These are phyloP conservation scores for Epiblema foenella DNA, from an alignment of 2,888 invertebrate species.

Conservation along the genomic window DNA sequence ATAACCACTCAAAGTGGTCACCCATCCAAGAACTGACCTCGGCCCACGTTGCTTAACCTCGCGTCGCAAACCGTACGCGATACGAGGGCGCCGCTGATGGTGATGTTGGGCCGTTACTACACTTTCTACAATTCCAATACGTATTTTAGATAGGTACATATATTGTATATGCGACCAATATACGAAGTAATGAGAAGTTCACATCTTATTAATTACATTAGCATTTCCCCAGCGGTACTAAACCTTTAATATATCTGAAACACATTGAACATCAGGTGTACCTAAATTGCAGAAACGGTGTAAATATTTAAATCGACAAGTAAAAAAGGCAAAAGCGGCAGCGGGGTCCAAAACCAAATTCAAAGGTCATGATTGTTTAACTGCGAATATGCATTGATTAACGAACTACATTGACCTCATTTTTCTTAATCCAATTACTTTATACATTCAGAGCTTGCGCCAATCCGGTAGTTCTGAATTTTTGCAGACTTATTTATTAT, in stretches of 20 bases:
- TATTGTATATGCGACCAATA: conserved; percentile 3
- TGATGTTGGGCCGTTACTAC: too few relatives aligned
- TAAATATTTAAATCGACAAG: conserved; percentile 79
- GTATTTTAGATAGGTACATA: not conserved
- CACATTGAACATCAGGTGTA: conserved; percentile 74
- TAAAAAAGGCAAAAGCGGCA: conserved; percentile 48
- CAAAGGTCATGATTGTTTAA: not conserved
- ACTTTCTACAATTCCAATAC: too few relatives aligned
- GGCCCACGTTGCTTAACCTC: too few relatives aligned
- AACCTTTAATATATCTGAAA: conserved; percentile 53
- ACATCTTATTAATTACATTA: conserved; percentile 47
- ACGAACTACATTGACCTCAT: too few relatives aligned
- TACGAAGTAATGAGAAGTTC: not conserved
- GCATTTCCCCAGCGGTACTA: conserved; percentile 52
- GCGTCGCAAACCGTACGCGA: too few relatives aligned
- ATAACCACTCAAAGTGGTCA: too few relatives aligned
- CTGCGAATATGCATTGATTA: not conserved
- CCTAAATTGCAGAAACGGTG: conserved; percentile 69
- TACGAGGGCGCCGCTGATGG: too few relatives aligned
- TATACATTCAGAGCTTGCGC: too few relatives aligned
- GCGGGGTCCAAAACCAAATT: conserved; percentile 6
- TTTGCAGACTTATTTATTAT: too few relatives aligned
- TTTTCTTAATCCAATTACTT: too few relatives aligned
- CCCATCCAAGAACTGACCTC: too few relatives aligned
- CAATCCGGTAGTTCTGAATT: too few relatives aligned